Percentiles rank a stretch among this genome's conserved stretches.
These are phyloP conservation scores for Aphrocallistes beatrix DNA, from an alignment of 37 sponge, comb jelly and placozoan genomes.

Conservation along the genomic window DNA sequence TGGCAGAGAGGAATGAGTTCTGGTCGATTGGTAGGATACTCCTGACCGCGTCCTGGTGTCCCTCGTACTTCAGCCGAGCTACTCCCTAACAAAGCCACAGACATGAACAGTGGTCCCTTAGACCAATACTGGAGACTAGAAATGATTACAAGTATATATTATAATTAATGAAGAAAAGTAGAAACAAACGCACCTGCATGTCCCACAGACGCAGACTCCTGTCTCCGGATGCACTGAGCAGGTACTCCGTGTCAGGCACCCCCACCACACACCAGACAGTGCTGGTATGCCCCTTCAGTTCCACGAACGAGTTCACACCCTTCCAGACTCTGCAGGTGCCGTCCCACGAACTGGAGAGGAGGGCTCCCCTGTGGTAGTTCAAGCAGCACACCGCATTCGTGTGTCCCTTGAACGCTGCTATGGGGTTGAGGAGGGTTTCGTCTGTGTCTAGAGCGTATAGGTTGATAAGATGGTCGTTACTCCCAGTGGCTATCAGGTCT, in stretches of 20 bases:
- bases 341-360: constrained; percentile 13
- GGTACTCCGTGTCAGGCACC: not conserved
- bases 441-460: not conserved
- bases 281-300: not conserved
- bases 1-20: not conserved
- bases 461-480: not conserved
- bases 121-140: too few species aligned
- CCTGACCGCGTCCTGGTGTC: constrained; percentile 3
- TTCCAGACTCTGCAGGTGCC: not conserved
- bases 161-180: too few species aligned
- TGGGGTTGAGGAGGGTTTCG: not conserved
- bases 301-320: not conserved
- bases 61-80: not conserved
- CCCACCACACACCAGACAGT: not conserved
- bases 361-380: not conserved
- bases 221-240: not conserved
- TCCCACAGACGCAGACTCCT: not conserved
- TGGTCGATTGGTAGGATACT: not conserved
- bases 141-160: too few species aligned
- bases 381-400: not conserved
- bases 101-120: not conserved
- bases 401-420: not conserved
- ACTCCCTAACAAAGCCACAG: not conserved
- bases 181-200: not conserved
- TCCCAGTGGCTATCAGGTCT: not conserved